phyloP scores from a whole-genome alignment of 2,888 invertebrate genomes.

The Drosophila cognata region DNA sequence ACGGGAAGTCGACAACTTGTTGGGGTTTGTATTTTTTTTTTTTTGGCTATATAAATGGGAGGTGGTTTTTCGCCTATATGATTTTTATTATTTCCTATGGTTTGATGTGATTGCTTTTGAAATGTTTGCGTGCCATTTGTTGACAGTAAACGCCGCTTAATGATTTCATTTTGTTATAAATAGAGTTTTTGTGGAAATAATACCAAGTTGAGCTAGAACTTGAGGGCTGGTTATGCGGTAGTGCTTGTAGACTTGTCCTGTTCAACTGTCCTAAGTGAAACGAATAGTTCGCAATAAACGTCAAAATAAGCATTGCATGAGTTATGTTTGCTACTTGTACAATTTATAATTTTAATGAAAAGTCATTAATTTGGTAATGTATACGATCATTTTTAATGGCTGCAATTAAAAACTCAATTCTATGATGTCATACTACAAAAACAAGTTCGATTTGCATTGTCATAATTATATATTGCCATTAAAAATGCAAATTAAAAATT shows the following conservation, averaged over 20 bases:
- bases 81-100: slow-evolving; percentile 67
- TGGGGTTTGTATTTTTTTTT: slow-evolving; percentile 18
- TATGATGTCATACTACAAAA: neutral
- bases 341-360: neutral
- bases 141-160: slow-evolving; percentile 77
- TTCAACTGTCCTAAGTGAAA: slow-evolving; percentile 15
- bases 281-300: slow-evolving; percentile 9
- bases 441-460: neutral
- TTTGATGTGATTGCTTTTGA: slow-evolving; percentile 69
- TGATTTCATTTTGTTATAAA: slow-evolving; percentile 74
- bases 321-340: neutral
- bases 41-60: neutral
- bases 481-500: neutral
- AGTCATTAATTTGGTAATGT: neutral
- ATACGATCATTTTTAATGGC: slow-evolving; percentile 1
- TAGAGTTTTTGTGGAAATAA: slow-evolving; percentile 46
- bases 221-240: neutral
- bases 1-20: slow-evolving; percentile 66
- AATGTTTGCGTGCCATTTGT: slow-evolving; percentile 79
- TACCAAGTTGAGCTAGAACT: slow-evolving; percentile 6
- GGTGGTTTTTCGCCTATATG: slow-evolving; percentile 59
- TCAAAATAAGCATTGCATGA: neutral
- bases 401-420: neutral
- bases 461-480: neutral
- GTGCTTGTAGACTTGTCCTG: neutral